phyloP scores from a whole-genome alignment of 2,113 vertebrate genomes.

The Panurus biarmicus region DNA sequence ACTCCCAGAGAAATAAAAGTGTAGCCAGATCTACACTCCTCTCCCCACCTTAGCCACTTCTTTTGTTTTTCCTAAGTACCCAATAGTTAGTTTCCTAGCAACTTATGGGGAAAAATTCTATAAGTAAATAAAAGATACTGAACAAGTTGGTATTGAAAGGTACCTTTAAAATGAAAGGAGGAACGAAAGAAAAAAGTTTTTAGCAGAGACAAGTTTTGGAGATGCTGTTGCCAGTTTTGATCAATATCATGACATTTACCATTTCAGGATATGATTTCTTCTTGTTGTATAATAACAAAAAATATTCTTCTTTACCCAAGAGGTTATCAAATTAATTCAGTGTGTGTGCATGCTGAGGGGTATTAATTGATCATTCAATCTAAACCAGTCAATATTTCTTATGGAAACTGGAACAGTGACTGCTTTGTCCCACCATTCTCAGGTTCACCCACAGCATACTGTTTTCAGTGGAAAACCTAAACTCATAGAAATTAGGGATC shows the following conservation, averaged over 20 bases:
- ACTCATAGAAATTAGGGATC: not conserved
- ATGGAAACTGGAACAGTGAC: not conserved
- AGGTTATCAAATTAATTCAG: conserved; percentile 8
- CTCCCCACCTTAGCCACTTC: too few species aligned
- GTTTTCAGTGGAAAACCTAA: not conserved
- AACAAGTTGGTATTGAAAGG: not conserved
- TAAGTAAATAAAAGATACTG: not conserved
- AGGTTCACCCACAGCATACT: not conserved
- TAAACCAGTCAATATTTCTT: not conserved
- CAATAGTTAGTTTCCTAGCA: not conserved
- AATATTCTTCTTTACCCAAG: not conserved
- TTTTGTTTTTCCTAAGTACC: not conserved
- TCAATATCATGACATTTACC: not conserved
- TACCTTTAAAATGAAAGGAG: not conserved
- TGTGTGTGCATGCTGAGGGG: not conserved
- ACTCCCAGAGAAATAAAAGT: not conserved
- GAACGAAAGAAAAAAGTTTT: not conserved
- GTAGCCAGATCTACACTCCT: not conserved
- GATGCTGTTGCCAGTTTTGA: not conserved
- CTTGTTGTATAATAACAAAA: not conserved
- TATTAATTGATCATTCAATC: not conserved
- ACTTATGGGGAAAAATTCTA: not conserved
- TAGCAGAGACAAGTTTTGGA: not conserved
- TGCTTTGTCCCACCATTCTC: not conserved
- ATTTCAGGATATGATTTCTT: not conserved